These are phyloP conservation scores for Trematocara zebra DNA, from an alignment of 2,113 vertebrate genomes.

Conservation along the genomic window DNA sequence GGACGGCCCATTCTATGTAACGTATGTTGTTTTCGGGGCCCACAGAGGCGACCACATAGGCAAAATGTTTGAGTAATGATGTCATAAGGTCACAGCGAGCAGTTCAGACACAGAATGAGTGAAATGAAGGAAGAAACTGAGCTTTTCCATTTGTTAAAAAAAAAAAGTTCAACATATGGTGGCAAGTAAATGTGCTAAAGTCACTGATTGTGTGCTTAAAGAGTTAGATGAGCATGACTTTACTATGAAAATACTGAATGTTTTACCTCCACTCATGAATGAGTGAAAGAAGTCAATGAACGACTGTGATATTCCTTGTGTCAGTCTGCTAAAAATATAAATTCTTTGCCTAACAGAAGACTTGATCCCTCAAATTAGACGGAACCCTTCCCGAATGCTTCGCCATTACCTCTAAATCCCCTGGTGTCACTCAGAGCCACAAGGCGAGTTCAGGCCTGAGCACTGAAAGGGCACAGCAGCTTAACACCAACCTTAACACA, in stretches of 20 bases:
- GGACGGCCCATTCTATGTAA: slow-evolving; percentile 66
- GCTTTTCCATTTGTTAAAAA: background rate
- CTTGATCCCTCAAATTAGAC: slow-evolving; percentile 19
- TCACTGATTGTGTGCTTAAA: slow-evolving; percentile 5
- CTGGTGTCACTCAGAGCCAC: slow-evolving; percentile 2
- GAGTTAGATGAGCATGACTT: background rate
- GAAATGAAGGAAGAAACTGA: slow-evolving; percentile 41
- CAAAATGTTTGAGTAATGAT: slow-evolving; percentile 70
- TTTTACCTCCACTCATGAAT: background rate
- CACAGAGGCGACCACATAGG: slow-evolving; percentile 49
- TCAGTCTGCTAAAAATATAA: background rate
- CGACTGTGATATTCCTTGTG: background rate
- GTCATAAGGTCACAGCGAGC: slow-evolving; percentile 74
- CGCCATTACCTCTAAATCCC: slow-evolving; percentile 7
- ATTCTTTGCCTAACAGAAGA: background rate
- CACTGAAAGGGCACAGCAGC: slow-evolving; percentile 20
- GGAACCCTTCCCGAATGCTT: background rate
- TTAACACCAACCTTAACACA: slow-evolving; percentile 49
- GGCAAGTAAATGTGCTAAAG: slow-evolving; percentile 32
- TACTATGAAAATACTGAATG: background rate
- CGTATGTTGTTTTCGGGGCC: slow-evolving; percentile 73
- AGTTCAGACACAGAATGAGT: slow-evolving; percentile 50
- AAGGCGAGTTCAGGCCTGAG: slow-evolving; percentile 17
- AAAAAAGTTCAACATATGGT: slow-evolving; percentile 9
- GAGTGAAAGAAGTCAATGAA: background rate